Evolutionary conservation across 1,140 invertebrate species (phyloP), one percentile per base, ranked within the genome.

Genomic region (Asbolus verrucosus): DNA sequence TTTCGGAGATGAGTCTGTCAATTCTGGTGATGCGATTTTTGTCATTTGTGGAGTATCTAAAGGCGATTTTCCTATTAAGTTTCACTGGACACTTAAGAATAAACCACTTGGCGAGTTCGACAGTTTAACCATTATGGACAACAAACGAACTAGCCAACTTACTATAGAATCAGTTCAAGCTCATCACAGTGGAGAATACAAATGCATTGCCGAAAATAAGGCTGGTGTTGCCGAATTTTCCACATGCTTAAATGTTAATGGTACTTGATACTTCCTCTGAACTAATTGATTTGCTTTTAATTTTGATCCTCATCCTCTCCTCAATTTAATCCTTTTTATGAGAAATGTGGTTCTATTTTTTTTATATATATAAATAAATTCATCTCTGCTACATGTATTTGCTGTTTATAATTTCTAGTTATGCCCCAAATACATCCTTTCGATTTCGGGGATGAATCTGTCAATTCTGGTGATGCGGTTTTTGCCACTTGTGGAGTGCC

Each of bases 51-150:
- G 88, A 67, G 88, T 92, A 24, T 87, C 87, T 11, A 91, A 92
- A 77, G 93, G 92, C 31, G 92, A 93, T 77, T 82, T 90, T 72
- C 91, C 91, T 3, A 81, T 93, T 60, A 88, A 86, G 41, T 90
- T 93, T 72, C 84, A 82, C 14, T 94, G 91, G 92, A 60, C 65
- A n/a, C 72, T 80, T 13, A 78, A 81, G 69, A 66, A 50, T 50
- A 70, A 67, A 59, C 11, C 65, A 6, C 69, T 80, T 2, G 75
- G 77, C 6, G 74, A 79, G 6, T 76, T 81, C 54, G 69, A 82
- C n/a, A 81, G 82, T 38, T 73, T 83, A 18, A 80, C 77, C 4
- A 84, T 85, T 13, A 78, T 85, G 5, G 81, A 80, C 18, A 85
- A 85, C 75, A 84, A 85, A 78, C 79, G 82, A 75, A 83, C 86